Conservation (phyloP, 2,113 vertebrate genomes). For the Phylloscopus trochiloides region DNA sequence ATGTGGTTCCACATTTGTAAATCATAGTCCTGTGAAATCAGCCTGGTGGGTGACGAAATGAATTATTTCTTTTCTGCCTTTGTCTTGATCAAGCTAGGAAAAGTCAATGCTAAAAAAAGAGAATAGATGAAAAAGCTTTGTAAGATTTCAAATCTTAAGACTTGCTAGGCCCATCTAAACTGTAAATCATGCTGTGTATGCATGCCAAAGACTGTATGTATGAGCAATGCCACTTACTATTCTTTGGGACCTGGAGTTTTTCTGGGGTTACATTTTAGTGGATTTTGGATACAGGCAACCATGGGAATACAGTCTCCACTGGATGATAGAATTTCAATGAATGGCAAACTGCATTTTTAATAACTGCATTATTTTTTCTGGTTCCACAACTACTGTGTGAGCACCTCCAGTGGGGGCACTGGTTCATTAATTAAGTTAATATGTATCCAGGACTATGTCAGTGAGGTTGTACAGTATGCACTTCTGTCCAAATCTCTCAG, state of each 20-base stretch:
- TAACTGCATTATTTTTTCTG: background rate
- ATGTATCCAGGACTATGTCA: accelerated
- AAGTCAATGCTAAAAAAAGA: background rate
- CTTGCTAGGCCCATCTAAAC: background rate
- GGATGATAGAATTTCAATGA: background rate
- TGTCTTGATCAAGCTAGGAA: background rate
- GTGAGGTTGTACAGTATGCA: background rate
- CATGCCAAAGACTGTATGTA: background rate
- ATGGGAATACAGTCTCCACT: background rate
- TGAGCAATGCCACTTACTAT: background rate
- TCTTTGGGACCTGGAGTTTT: background rate
- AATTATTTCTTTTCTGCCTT: background rate
- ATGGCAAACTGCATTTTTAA: background rate
- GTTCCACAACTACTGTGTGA: background rate
- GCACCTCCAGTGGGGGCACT: accelerated
- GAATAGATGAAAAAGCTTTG: background rate
- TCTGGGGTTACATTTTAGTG: background rate
- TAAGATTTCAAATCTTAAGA: background rate
- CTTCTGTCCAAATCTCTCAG: background rate
- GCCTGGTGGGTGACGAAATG: background rate
- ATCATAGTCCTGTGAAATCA: background rate
- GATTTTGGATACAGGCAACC: background rate
- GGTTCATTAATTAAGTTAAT: background rate
- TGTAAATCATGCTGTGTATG: background rate
- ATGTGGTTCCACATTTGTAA: background rate